These are phyloP conservation scores for Echinops telfairi DNA, from an alignment of 2,113 vertebrate genomes.

Conservation along the genomic window DNA sequence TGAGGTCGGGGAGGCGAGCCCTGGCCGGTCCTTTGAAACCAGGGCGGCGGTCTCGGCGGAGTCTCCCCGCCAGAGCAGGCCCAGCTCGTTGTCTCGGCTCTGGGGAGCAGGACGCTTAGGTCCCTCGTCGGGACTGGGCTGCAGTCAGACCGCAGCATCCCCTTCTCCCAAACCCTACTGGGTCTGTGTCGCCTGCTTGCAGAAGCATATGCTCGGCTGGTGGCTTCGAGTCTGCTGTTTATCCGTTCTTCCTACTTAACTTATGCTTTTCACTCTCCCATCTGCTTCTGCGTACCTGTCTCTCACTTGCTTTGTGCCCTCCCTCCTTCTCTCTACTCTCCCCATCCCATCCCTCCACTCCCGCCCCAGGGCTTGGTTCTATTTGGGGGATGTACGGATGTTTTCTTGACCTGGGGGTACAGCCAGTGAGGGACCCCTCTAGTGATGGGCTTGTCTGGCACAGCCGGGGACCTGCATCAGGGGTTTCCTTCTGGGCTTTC, in stretches of 20 bases:
- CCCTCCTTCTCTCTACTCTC: conserved; percentile 3
- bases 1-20: conserved; percentile 24
- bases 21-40: neutral
- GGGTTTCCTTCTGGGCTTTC: too few relatives aligned
- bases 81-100: neutral
- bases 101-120: neutral
- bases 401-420: neutral
- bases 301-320: conserved; percentile 56
- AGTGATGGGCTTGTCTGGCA: neutral
- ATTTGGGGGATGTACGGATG: neutral
- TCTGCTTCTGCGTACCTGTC: conserved; percentile 86
- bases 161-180: conserved; percentile 67
- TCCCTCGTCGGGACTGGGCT: conserved; percentile 6
- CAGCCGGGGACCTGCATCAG: accelerated
- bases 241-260: conserved; percentile 90
- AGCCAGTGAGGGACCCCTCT: neutral
- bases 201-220: conserved; percentile 87
- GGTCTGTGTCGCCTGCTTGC: conserved; percentile 78
- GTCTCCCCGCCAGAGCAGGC: neutral
- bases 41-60: neutral
- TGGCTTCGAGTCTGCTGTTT: conserved; percentile 90
- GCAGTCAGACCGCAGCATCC: conserved; percentile 20
- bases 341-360: conserved; percentile 17
- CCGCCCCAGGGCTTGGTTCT: accelerated
- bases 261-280: conserved; percentile 89